These are phyloP conservation scores for Arctocebus calabarensis DNA, from an alignment of 2,797 vertebrate species.

Conservation along the genomic window DNA sequence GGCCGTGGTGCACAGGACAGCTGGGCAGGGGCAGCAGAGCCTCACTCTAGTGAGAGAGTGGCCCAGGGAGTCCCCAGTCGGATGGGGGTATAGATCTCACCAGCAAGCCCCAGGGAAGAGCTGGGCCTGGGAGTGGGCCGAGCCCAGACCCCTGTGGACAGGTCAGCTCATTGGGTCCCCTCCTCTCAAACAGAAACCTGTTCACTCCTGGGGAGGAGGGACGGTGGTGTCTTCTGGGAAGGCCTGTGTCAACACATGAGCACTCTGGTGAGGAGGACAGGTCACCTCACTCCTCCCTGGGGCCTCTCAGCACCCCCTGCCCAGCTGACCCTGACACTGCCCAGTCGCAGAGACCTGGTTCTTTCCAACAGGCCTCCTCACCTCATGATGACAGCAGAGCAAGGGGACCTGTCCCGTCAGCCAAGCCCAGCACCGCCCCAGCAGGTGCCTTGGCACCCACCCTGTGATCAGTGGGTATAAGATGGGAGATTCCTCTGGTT, in stretches of 20 bases:
- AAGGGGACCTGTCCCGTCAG: neutral
- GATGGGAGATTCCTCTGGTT: rapidly evolving
- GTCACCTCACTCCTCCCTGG: neutral
- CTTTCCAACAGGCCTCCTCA: rapidly evolving
- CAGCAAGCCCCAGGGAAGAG: neutral
- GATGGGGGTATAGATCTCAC: rapidly evolving
- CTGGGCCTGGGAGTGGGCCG: rapidly evolving
- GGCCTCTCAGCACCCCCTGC: neutral
- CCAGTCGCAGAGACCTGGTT: neutral
- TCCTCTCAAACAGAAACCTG: rapidly evolving
- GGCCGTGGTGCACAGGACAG: rapidly evolving
- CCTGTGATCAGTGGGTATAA: neutral
- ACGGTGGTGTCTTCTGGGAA: rapidly evolving
- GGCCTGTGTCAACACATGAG: neutral
- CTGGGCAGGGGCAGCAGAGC: neutral
- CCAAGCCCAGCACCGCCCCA: neutral
- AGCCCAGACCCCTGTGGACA: rapidly evolving
- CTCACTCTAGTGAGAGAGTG: neutral
- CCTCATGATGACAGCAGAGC: neutral
- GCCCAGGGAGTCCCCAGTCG: rapidly evolving
- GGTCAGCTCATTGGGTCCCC: rapidly evolving
- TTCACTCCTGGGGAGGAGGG: rapidly evolving
- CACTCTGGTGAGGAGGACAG: rapidly evolving
- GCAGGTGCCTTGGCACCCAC: rapidly evolving
- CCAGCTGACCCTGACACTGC: neutral